These are phyloP conservation scores for Akabosia matsudoensis DNA, from an alignment of 1,140 invertebrate genomes.

Conservation along the genomic window DNA sequence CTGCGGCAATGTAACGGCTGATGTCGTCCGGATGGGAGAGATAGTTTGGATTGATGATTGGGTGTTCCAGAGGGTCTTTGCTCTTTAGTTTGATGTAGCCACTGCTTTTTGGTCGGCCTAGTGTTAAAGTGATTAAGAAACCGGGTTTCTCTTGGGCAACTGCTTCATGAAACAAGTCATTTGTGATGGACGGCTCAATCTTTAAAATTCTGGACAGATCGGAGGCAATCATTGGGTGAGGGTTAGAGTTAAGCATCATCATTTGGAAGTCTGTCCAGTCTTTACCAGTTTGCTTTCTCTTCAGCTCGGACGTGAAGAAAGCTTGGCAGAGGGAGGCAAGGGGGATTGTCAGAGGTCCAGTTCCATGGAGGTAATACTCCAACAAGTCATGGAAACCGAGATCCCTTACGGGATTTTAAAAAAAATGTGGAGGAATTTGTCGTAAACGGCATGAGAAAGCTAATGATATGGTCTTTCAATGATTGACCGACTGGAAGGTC, in stretches of 20 bases:
- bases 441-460: constrained; percentile 31
- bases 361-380: constrained; percentile 34
- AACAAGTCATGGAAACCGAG: constrained; percentile 3
- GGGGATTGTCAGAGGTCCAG: constrained; percentile 11
- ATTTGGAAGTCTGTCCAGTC: neutral
- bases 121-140: neutral
- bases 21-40: neutral
- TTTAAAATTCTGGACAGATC: neutral
- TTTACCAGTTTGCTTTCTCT: neutral
- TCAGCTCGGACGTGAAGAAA: neutral
- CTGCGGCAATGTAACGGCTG: neutral
- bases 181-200: neutral
- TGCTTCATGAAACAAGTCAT: neutral
- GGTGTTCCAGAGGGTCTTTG: neutral
- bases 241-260: neutral
- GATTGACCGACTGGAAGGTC: constrained; percentile 47
- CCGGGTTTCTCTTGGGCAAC: neutral
- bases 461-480: constrained; percentile 51
- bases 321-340: neutral
- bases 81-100: neutral
- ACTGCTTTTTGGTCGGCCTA: neutral
- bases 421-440: constrained; percentile 25
- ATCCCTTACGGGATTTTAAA: constrained; percentile 23
- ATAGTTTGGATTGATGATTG: neutral
- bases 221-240: neutral